Evolutionary conservation across 1,140 invertebrate genomes (phyloP).

Genomic region (Drepana arcuata): DNA sequence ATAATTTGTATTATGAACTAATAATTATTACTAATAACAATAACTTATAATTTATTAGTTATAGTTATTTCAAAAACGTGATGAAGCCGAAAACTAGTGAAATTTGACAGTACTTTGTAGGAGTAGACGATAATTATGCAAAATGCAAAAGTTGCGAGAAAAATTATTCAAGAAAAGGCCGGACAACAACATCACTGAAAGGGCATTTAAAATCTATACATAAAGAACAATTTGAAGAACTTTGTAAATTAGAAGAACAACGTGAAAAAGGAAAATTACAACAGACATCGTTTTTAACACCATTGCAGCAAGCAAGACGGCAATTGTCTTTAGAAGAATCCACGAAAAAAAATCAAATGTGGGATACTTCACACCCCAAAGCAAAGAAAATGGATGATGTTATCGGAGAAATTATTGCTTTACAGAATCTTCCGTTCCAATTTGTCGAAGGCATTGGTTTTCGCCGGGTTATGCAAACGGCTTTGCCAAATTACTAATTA

Average conservation of each 20-base stretch:
- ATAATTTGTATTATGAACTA: too few species aligned
- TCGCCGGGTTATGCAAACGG: conserved; percentile 12
- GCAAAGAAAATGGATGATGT: conserved; percentile 15
- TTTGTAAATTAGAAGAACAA: background rate
- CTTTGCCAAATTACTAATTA: conserved; percentile 17
- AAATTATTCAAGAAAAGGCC: conserved; percentile 13
- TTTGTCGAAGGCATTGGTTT: conserved; percentile 22
- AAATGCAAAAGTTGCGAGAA: conserved; percentile 12
- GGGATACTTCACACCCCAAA: conserved; percentile 7
- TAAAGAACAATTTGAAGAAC: conserved; percentile 11
- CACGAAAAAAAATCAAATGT: conserved; percentile 6
- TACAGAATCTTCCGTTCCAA: conserved; percentile 18
- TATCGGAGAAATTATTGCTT: conserved; percentile 24
- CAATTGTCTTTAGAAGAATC: conserved; percentile 1
- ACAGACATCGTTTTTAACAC: background rate
- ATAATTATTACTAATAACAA: too few species aligned
- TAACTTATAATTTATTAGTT: too few species aligned
- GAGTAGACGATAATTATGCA: conserved; percentile 9
- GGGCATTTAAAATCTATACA: conserved; percentile 12
- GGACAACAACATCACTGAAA: conserved; percentile 13
- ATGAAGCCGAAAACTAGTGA: conserved; percentile 12
- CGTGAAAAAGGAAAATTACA: background rate
- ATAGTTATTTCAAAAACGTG: background rate
- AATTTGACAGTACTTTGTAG: conserved; percentile 10
- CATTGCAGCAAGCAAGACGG: background rate